phyloP scores from a whole-genome alignment of 2,888 invertebrate genomes.

The Agonopterix alstromeriana region DNA sequence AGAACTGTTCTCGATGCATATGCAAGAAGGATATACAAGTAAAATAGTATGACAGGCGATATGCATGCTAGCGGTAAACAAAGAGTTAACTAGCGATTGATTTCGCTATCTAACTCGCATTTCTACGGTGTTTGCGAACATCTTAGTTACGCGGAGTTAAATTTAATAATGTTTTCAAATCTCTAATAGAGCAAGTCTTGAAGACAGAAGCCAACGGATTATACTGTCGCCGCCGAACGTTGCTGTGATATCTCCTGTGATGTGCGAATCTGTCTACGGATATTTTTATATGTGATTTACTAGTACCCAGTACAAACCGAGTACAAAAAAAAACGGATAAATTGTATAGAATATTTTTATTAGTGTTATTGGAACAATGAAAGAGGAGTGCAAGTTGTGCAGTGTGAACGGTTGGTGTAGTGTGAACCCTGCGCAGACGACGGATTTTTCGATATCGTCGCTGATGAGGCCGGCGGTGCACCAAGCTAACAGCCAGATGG shows the following conservation, averaged over 20 bases:
- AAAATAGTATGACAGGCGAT: slow-evolving; percentile 24
- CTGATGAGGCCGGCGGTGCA: slow-evolving; percentile 60
- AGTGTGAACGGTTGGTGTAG: slow-evolving; percentile 63
- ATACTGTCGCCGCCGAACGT: slow-evolving; percentile 43
- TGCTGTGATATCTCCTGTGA: slow-evolving; percentile 74
- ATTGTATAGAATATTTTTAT: slow-evolving; percentile 42
- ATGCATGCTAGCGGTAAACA: slow-evolving; percentile 26
- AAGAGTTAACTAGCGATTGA: neutral
- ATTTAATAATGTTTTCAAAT: slow-evolving; percentile 6
- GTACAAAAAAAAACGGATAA: slow-evolving; percentile 74
- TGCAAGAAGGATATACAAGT: too few relatives aligned
- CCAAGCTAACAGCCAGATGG: slow-evolving; percentile 50
- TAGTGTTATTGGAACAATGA: slow-evolving; percentile 59
- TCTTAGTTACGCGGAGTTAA: neutral
- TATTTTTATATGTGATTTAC: slow-evolving; percentile 77
- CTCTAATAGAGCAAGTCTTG: slow-evolving; percentile 7
- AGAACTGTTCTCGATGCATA: too few relatives aligned
- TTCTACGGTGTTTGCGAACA: slow-evolving; percentile 3
- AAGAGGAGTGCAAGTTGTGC: slow-evolving; percentile 72
- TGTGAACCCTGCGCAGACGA: slow-evolving; percentile 48
- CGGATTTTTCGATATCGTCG: slow-evolving; percentile 70
- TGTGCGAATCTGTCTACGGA: slow-evolving; percentile 60
- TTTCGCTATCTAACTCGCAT: neutral
- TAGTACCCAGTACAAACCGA: slow-evolving; percentile 76
- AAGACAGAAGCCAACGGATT: slow-evolving; percentile 24